A percentile compares a stretch with the other conserved stretches of the same genome.
These are phyloP conservation scores for Cataglyphis altisquamis DNA, from an alignment of 2,888 invertebrate genomes.

Conservation along the genomic window DNA sequence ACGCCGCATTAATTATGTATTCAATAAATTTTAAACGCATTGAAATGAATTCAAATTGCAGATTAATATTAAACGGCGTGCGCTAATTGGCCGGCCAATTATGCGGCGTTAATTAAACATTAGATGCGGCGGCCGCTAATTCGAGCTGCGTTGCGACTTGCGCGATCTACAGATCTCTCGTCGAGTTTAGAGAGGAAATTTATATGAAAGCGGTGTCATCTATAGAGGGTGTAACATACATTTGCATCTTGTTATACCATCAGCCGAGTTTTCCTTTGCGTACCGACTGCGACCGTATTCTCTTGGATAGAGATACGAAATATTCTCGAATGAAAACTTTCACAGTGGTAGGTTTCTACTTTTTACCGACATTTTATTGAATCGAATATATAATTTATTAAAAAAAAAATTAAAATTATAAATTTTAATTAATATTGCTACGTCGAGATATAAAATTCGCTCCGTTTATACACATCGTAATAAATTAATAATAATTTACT, in stretches of 20 bases:
- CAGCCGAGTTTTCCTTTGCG: not conserved
- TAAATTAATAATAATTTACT: not conserved
- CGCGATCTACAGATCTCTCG: slow-evolving; percentile 65
- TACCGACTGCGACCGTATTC: not conserved
- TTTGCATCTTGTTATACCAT: not conserved
- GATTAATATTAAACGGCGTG: slow-evolving; percentile 84
- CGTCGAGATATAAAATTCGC: not conserved
- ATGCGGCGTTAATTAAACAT: slow-evolving; percentile 85
- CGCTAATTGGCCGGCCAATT: slow-evolving; percentile 84
- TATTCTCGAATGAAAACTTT: not conserved
- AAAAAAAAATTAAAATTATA: not conserved
- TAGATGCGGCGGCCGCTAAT: slow-evolving; percentile 72
- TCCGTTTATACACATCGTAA: not conserved
- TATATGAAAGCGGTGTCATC: slow-evolving; percentile 8
- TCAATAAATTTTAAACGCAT: slow-evolving; percentile 85
- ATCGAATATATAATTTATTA: not conserved
- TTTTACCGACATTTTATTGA: not conserved
- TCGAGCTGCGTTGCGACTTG: slow-evolving; percentile 40
- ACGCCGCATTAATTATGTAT: slow-evolving; percentile 82
- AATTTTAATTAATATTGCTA: not conserved
- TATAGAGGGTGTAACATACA: not conserved
- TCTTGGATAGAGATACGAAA: not conserved
- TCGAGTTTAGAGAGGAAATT: not conserved
- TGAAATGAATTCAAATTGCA: slow-evolving; percentile 85
- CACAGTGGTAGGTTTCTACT: not conserved